Evolutionary conservation across 2,113 vertebrate genomes (phyloP).

Genomic region (Gobio gobio): DNA sequence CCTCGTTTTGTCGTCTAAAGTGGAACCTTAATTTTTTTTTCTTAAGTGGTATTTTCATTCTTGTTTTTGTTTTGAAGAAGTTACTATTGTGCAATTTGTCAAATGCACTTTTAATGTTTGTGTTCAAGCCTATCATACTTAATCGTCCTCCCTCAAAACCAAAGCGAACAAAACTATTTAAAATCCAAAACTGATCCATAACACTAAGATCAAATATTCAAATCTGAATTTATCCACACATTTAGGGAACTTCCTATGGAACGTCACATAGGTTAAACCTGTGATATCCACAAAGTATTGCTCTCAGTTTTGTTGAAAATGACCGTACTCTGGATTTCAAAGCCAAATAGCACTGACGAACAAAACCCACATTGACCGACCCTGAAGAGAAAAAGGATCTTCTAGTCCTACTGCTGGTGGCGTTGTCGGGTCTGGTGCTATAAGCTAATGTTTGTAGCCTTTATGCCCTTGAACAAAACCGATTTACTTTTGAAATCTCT

Average conservation of each 20-base stretch:
- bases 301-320: constrained; percentile 8
- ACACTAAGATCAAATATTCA: neutral
- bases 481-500: neutral
- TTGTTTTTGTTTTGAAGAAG: constrained; percentile 14
- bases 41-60: constrained; percentile 23
- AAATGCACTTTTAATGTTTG: constrained; percentile 60
- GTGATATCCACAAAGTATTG: neutral
- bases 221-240: neutral
- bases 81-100: constrained; percentile 51
- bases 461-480: constrained; percentile 17
- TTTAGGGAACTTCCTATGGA: neutral
- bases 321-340: constrained; percentile 1
- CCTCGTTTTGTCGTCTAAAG: constrained; percentile 33
- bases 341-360: constrained; percentile 42
- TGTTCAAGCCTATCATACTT: constrained; percentile 45
- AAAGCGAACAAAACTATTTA: constrained; percentile 63
- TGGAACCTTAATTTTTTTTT: constrained; percentile 20
- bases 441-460: constrained; percentile 7
- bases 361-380: constrained; percentile 21
- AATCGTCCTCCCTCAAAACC: constrained; percentile 57
- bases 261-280: neutral
- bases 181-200: constrained; percentile 15
- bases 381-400: neutral
- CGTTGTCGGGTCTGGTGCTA: neutral
- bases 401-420: neutral